These are phyloP conservation scores for Drosophila subquinaria DNA, from an alignment of 2,888 invertebrate genomes.

Conservation along the genomic window DNA sequence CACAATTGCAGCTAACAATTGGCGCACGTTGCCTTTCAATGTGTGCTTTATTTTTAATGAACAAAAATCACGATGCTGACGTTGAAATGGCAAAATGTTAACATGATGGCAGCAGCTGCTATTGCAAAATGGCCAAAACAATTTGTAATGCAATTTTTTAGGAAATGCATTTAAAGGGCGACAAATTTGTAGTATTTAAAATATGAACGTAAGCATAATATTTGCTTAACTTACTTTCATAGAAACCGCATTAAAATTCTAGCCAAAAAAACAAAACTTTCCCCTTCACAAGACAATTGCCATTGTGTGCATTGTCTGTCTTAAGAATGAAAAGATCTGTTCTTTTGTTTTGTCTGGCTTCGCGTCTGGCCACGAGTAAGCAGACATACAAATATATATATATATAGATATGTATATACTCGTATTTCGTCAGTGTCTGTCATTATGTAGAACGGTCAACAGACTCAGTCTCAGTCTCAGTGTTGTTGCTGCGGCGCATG, in stretches of 20 bases:
- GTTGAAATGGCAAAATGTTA: slow-evolving; percentile 25
- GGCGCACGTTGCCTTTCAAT: slow-evolving; percentile 62
- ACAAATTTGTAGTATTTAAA: not conserved
- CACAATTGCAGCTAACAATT: slow-evolving; percentile 42
- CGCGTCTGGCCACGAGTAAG: slow-evolving; percentile 34
- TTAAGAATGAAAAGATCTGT: slow-evolving; percentile 32
- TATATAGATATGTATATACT: not conserved
- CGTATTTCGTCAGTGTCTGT: slow-evolving; percentile 21
- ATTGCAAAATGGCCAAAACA: slow-evolving; percentile 25
- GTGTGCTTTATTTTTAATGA: slow-evolving; percentile 53
- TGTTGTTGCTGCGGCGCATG: slow-evolving; percentile 14
- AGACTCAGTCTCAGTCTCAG: slow-evolving; percentile 6
- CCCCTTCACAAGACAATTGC: slow-evolving; percentile 10
- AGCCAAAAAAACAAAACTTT: slow-evolving; percentile 20
- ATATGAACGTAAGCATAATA: slow-evolving; percentile 2
- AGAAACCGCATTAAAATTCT: not conserved
- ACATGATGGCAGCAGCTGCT: slow-evolving; percentile 27
- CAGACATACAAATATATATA: not conserved
- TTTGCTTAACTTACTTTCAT: slow-evolving; percentile 15
- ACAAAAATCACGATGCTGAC: slow-evolving; percentile 13
- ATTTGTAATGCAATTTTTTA: slow-evolving; percentile 33
- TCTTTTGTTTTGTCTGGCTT: slow-evolving; percentile 49
- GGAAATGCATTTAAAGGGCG: not conserved
- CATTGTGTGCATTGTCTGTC: slow-evolving; percentile 21
- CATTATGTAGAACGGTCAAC: slow-evolving; percentile 22